A percentile compares a stretch with the other conserved stretches of the same genome.
Evolutionary conservation across 1,140 invertebrate species (phyloP).

Genomic region (Sminthurides bifidus): DNA sequence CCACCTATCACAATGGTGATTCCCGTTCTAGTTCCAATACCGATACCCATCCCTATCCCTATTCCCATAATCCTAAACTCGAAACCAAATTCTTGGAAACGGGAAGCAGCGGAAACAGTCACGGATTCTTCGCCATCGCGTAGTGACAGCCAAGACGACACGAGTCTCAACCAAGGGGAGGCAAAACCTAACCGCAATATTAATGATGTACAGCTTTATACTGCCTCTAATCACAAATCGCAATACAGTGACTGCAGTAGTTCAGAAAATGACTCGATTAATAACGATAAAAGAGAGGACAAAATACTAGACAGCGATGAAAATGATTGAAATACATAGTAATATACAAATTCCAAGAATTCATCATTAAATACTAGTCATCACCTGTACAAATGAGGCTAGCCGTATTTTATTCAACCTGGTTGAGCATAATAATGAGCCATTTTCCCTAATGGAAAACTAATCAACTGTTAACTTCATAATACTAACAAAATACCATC

Average conservation of each 20-base stretch:
- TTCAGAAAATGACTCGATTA: not conserved
- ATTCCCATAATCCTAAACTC: slow-evolving; percentile 4
- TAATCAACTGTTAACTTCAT: not conserved
- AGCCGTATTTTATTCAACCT: too few relatives aligned
- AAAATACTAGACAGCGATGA: not conserved
- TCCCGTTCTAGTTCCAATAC: slow-evolving; percentile 15
- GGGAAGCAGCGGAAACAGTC: not conserved
- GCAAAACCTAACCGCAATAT: not conserved
- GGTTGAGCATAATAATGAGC: too few relatives aligned
- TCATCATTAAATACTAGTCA: too few relatives aligned
- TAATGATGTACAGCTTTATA: not conserved
- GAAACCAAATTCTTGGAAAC: not conserved
- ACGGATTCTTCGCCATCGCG: not conserved
- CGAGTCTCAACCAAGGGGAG: not conserved
- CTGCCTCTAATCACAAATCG: not conserved
- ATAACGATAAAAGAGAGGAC: not conserved
- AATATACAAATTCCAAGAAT: too few relatives aligned
- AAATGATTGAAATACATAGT: too few relatives aligned
- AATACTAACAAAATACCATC: not conserved
- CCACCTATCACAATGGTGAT: slow-evolving; percentile 9
- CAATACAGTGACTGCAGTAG: not conserved
- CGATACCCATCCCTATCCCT: slow-evolving; percentile 18
- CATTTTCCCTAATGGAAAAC: too few relatives aligned
- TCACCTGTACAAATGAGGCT: too few relatives aligned
- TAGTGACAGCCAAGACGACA: not conserved